Evolutionary conservation across 2,113 vertebrate genomes (phyloP).

Genomic region (Mus musculus): DNA sequence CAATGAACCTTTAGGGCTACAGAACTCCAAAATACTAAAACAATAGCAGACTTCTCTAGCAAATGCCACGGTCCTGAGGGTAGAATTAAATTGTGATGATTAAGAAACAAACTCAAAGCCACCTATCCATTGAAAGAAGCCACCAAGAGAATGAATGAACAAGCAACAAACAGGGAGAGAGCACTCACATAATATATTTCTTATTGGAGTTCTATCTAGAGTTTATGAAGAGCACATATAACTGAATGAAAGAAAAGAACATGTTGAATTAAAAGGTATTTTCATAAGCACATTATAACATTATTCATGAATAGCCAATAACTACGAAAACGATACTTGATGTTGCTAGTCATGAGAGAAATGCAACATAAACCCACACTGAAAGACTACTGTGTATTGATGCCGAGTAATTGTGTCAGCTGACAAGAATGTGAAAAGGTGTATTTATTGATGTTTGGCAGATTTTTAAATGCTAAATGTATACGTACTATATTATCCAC

Average conservation of each 20-base stretch:
- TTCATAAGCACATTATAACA: not conserved
- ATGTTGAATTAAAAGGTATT: not conserved
- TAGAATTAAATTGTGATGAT: slow-evolving; percentile 19
- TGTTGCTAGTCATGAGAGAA: not conserved
- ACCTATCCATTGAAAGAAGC: not conserved
- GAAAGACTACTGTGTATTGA: not conserved
- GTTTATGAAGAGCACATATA: not conserved
- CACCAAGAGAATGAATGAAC: slow-evolving; percentile 46
- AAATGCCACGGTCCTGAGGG: not conserved
- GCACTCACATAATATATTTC: slow-evolving; percentile 1
- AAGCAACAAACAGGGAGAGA: not conserved
- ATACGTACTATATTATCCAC: not conserved
- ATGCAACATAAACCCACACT: not conserved
- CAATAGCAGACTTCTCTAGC: not conserved
- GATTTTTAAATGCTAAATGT: not conserved
- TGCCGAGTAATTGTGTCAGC: not conserved
- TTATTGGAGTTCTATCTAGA: not conserved
- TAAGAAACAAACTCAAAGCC: not conserved
- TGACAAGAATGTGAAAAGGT: not conserved
- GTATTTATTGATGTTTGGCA: not conserved
- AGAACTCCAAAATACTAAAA: slow-evolving; percentile 26
- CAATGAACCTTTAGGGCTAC: not conserved
- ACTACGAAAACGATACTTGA: not conserved
- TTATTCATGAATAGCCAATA: not conserved
- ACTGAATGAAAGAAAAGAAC: not conserved